Evolutionary conservation across 2,113 vertebrate genomes (phyloP).

Genomic region (Heteronetta atricapilla): DNA sequence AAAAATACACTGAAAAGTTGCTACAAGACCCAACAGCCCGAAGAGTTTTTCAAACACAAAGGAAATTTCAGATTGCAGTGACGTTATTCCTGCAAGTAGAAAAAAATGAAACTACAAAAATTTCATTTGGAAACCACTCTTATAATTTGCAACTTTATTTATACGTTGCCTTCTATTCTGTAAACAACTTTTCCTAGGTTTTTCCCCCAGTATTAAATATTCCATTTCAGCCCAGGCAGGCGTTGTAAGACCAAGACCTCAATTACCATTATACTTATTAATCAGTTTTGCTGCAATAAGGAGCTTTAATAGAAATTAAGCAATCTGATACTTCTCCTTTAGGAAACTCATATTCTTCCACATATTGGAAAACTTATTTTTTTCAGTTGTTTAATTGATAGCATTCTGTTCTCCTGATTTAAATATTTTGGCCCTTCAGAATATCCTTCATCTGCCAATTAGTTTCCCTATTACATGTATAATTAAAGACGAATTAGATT

Average conservation of each 20-base stretch:
- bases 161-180: neutral
- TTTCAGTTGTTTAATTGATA: neutral
- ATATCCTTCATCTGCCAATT: conserved; percentile 66
- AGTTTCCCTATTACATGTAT: conserved; percentile 59
- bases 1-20: neutral
- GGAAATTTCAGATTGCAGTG: neutral
- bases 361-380: neutral
- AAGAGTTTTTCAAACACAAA: neutral
- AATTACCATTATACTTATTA: neutral
- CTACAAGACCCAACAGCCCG: neutral
- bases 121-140: neutral
- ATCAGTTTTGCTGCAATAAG: neutral
- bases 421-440: conserved; percentile 21
- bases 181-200: neutral
- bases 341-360: neutral
- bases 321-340: neutral
- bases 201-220: neutral
- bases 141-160: neutral
- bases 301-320: neutral
- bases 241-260: neutral
- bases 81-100: neutral
- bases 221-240: neutral
- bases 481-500: conserved; percentile 77
- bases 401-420: neutral
- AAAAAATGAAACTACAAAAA: neutral